Evolutionary conservation across 2,888 invertebrate genomes (phyloP), one percentile per base, ranked within the genome.

Genomic region (Ornithoptera priamus): DNA sequence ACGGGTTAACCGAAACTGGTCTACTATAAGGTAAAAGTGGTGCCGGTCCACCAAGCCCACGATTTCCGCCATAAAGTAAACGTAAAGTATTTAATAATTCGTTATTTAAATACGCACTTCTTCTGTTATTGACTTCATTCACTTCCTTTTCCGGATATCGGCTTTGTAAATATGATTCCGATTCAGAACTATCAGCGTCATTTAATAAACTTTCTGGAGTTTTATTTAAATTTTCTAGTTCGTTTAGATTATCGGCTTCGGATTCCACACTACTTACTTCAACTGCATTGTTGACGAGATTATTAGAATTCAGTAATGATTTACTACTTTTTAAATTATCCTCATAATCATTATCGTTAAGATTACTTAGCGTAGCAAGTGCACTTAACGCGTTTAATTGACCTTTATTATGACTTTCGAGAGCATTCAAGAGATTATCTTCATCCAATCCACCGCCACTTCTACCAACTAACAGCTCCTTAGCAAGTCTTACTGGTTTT

Each of bases 301-400:
- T 65, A 46, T 65, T 59, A 4, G 58, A 24, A 2, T 59, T 10
- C 6, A 56, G 8, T 20, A 20, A 56, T 56, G 56, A 56, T 56
- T 56, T 56, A 5, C n/a, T 56, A 46, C 12, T 46, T 46, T 15
- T 15, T 46, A 15, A 46, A 46, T 15, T 12, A 10, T n/a, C n/a
- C 20, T 50, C 18, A n/a, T 66, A 18, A 15, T 15, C 15, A 46
- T 12, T 15, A 30, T 36, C 50, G 6, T 36, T 30, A 46, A 59
- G 24, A 30, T 60, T 60, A 50, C 60, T 66, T 60, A 60, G 17
- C 50, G 30, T 50, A 18, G 60, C 60, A 53, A 66, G 66, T 36
- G 66, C 66, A 36, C 66, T 60, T 36, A 66, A 36, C 20, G 66
- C 50, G 18, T 66, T 66, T 17, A 66, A 30, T 20, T 66, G 50